Conservation (phyloP, 92 coral and sea anemone genomes). For the Nematostella vectensis region DNA sequence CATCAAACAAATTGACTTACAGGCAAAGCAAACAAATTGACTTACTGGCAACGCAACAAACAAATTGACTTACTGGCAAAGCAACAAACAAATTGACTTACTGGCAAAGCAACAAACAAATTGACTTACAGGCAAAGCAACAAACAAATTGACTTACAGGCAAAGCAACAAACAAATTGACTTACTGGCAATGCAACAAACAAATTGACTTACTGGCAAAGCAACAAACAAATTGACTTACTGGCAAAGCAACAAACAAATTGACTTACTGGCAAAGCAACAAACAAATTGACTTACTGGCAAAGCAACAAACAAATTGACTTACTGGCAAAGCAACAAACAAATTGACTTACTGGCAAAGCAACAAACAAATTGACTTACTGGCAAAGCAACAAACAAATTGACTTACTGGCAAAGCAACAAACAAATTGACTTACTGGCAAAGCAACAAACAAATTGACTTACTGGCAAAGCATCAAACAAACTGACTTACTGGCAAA, state of each 20-base stretch:
- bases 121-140: constrained; percentile 81
- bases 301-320: constrained; percentile 61
- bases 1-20: too few relatives aligned
- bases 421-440: constrained; percentile 84
- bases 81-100: constrained; percentile 66
- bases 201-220: constrained; percentile 78
- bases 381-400: constrained; percentile 82
- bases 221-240: constrained; percentile 66
- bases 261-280: constrained; percentile 81
- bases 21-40: too few relatives aligned
- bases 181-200: constrained; percentile 81
- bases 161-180: constrained; percentile 61
- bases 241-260: constrained; percentile 82
- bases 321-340: constrained; percentile 81
- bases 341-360: constrained; percentile 78
- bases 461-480: constrained; percentile 80
- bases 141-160: constrained; percentile 84
- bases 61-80: constrained; percentile 82
- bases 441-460: constrained; percentile 61
- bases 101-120: constrained; percentile 82
- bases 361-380: constrained; percentile 66
- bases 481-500: constrained; percentile 78
- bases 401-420: constrained; percentile 81
- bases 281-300: constrained; percentile 84
- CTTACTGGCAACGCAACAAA: too few relatives aligned